Evolutionary conservation across 2,113 vertebrate species (phyloP).

Genomic region (Tetrao urogallus): DNA sequence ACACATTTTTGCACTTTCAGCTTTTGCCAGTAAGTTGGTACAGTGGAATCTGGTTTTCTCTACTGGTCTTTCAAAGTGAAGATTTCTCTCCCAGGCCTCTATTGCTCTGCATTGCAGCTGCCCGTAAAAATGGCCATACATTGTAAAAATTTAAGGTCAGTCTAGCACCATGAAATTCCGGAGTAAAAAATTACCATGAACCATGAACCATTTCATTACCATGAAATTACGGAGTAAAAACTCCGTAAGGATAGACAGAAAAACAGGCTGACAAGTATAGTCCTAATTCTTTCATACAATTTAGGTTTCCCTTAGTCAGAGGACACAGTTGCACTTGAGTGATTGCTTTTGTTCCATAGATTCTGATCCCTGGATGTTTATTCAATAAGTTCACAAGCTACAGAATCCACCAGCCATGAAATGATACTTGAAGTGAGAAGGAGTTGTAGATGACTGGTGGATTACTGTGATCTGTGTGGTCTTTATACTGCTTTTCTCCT

Average conservation of each 20-base stretch:
- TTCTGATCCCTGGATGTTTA: background rate
- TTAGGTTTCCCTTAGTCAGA: background rate
- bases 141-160: background rate
- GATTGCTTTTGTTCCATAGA: background rate
- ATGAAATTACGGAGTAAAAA: too few species aligned
- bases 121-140: fast-evolving
- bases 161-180: background rate
- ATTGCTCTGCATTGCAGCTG: background rate
- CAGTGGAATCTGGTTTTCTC: background rate
- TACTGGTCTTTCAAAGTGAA: background rate
- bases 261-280: background rate
- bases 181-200: too few species aligned
- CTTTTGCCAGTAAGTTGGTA: background rate
- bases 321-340: background rate
- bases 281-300: background rate
- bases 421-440: background rate
- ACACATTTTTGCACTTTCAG: background rate
- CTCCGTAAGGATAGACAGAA: background rate
- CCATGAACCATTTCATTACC: too few species aligned
- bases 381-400: background rate
- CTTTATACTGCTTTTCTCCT: background rate
- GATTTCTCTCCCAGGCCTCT: background rate
- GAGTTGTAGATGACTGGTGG: fast-evolving
- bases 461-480: background rate
- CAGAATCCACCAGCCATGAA: fast-evolving